Evolutionary conservation across 2,888 invertebrate genomes (phyloP), one percentile per base, ranked within the genome.

Genomic region (Sclerodermus sp.): DNA sequence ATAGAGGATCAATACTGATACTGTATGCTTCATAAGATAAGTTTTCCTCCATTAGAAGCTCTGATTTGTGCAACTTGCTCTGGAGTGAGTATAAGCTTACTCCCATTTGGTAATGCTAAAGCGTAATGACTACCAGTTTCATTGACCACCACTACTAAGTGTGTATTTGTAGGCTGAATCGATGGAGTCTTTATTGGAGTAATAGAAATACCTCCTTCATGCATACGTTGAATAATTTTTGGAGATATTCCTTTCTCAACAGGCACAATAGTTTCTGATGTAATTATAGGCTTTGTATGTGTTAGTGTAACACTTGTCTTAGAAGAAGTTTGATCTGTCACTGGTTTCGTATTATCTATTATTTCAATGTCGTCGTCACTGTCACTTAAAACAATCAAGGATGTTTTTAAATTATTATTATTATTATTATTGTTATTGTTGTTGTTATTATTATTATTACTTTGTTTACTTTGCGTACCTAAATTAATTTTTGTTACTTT

Each of bases 61-160:
- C 79, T 65, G 29, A 79, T 77, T 52, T 78, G 75, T 0, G 77
- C 78, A 1, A 79, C 74, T 46, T 79, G 79, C 45, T 78, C 77
- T 2, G 74, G 74, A 1, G 78, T 78, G 1, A 79, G 65, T 30
- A 78, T 77, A 1, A 79, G 59, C 51, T 77, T 78, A 49, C 76
- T 74, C 1, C 79, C 79, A 39, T 78, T 77, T 0, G 78, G 77
- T 12, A 79, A 51, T n/a, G 75, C 70, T 30, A 78, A 60, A 6
- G 77, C 78, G 48, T 78, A 79, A 55, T 77, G 77, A 49, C 74
- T 77, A 32, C 77, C 77, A 1, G 76, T 76, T 48, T 77, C 77
- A 36, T 77, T 77, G 1, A 77, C 75, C 2, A 77, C 77, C 1
- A 77, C 77, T 2, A 77, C 76, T 8, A 77, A 32, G 41, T 77